Evolutionary conservation across 2,113 vertebrate species (phyloP).

Genomic region (Serinus canaria): DNA sequence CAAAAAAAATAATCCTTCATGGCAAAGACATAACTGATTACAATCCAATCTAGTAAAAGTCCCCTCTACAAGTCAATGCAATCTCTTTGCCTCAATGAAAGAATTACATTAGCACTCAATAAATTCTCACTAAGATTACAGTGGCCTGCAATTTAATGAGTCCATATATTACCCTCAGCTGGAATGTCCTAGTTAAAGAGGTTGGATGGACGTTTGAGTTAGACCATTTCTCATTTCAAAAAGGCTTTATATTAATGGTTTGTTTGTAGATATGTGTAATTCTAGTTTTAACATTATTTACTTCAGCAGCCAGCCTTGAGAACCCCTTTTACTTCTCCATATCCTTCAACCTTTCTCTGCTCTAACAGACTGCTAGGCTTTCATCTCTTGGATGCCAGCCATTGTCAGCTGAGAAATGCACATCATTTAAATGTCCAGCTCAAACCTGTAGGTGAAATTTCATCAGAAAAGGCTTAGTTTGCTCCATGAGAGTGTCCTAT

Average conservation of each 20-base stretch:
- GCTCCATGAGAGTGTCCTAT: not conserved
- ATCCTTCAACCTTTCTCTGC: not conserved
- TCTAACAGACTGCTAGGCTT: not conserved
- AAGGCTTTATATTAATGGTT: not conserved
- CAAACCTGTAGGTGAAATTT: not conserved
- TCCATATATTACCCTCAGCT: slow-evolving; percentile 70
- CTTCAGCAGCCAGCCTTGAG: not conserved
- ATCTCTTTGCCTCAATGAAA: slow-evolving; percentile 76
- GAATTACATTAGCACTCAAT: slow-evolving; percentile 79
- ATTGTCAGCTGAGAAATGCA: not conserved
- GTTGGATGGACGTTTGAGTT: slow-evolving; percentile 66
- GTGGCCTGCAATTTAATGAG: slow-evolving; percentile 75
- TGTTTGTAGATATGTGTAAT: not conserved
- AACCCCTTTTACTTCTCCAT: not conserved
- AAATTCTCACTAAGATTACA: slow-evolving; percentile 78
- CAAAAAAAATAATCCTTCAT: slow-evolving; percentile 62
- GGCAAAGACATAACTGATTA: slow-evolving; percentile 78
- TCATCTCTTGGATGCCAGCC: not conserved
- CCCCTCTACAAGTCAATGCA: slow-evolving; percentile 72
- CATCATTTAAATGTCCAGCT: not conserved
- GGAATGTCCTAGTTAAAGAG: slow-evolving; percentile 63
- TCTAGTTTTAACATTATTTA: slow-evolving; percentile 11
- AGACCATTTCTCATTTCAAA: slow-evolving; percentile 40
- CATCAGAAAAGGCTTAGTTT: not conserved
- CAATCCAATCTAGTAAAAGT: slow-evolving; percentile 81